Percentiles rank a stretch among this genome's conserved stretches.
These are phyloP conservation scores for Pomatostomus ruficeps DNA, from an alignment of 2,113 vertebrate genomes.

Conservation along the genomic window DNA sequence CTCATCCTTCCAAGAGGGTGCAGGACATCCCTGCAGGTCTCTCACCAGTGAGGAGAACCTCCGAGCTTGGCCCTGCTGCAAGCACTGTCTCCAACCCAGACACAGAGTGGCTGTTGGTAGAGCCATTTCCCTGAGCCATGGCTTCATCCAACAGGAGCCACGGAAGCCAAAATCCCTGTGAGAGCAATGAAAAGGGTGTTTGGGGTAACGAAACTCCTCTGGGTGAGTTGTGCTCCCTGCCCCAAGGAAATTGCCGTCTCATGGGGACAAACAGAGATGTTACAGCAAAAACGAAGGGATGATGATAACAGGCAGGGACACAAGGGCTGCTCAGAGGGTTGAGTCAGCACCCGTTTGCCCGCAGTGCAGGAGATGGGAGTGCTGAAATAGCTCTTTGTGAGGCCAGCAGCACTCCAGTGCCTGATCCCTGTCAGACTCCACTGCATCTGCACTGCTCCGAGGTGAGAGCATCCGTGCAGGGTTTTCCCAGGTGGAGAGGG, in stretches of 20 bases:
- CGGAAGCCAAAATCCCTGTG: not conserved
- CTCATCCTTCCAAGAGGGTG: not conserved
- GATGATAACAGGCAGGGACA: not conserved
- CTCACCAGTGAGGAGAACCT: not conserved
- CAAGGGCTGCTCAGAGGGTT: not conserved
- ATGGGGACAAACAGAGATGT: not conserved
- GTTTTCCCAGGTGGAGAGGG: not conserved
- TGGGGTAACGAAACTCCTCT: not conserved
- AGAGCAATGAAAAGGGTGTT: not conserved
- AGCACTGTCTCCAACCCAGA: not conserved
- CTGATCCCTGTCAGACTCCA: not conserved
- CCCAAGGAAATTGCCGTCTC: not conserved
- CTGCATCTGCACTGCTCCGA: not conserved
- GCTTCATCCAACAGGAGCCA: not conserved
- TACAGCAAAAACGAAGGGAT: not conserved
- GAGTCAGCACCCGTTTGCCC: not conserved
- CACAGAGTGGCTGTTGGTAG: not conserved
- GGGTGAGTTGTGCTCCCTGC: not conserved
- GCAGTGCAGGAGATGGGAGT: fast-evolving
- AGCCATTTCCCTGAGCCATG: not conserved
- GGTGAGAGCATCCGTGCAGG: not conserved
- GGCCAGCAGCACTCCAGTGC: not conserved
- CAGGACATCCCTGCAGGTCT: not conserved
- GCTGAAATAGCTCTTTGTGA: not conserved
- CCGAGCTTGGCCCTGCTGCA: not conserved